Evolutionary conservation across 2,113 vertebrate genomes (phyloP).

Genomic region (Zosterops hypoxanthus): DNA sequence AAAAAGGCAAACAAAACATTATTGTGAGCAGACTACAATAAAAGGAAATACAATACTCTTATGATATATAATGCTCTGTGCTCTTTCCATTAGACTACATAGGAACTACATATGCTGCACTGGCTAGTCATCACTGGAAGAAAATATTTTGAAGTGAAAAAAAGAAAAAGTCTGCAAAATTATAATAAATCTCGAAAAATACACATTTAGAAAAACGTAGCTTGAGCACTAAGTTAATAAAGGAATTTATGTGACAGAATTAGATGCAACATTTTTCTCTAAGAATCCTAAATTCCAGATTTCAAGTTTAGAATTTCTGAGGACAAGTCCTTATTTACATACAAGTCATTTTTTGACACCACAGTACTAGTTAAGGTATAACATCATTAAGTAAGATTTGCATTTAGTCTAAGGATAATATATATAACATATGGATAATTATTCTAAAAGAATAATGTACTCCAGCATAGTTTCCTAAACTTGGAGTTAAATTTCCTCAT

Average conservation of each 20-base stretch:
- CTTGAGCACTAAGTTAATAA: neutral
- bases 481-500: neutral
- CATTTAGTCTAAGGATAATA: neutral
- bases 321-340: neutral
- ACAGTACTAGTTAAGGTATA: neutral
- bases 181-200: neutral
- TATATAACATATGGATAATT: neutral
- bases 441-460: neutral
- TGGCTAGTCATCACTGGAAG: neutral
- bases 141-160: neutral
- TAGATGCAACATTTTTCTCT: neutral
- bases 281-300: neutral
- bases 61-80: neutral
- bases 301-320: neutral
- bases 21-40: neutral
- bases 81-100: neutral
- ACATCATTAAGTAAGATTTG: neutral
- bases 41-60: neutral
- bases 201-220: neutral
- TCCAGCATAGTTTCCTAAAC: neutral
- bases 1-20: constrained; percentile 49
- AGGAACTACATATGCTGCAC: neutral
- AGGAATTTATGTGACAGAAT: neutral
- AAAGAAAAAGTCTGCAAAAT: neutral
- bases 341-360: neutral